phyloP scores from a whole-genome alignment of 1,140 invertebrate genomes.

The Zaprionus taronus region DNA sequence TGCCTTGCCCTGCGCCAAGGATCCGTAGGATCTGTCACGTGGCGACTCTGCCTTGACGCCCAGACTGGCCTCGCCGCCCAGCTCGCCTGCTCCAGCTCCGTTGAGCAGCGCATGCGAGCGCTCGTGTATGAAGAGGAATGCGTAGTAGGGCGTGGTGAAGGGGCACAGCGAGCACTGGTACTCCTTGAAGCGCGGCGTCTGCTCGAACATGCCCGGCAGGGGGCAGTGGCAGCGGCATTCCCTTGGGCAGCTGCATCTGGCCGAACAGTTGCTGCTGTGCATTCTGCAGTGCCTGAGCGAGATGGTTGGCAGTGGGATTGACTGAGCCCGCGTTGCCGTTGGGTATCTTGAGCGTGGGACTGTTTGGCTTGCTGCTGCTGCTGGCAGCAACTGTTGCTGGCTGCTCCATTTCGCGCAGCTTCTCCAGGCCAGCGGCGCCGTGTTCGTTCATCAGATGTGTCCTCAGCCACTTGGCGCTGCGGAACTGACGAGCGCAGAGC shows the following conservation, averaged over 20 bases:
- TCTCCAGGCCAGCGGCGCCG: constrained; percentile 89
- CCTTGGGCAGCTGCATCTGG: constrained; percentile 76
- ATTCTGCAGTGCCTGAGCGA: constrained; percentile 81
- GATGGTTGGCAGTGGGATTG: constrained; percentile 54
- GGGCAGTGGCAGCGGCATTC: constrained; percentile 55
- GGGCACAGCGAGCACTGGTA: constrained; percentile 95
- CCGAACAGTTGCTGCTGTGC: constrained; percentile 80
- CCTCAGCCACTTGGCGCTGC: constrained; percentile 95
- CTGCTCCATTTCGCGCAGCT: constrained; percentile 88
- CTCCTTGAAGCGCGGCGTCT: constrained; percentile 86
- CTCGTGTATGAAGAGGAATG: constrained; percentile 96
- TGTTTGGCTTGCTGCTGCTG: constrained; percentile 72
- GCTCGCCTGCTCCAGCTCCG: constrained; percentile 25
- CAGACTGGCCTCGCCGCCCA: constrained; percentile 46
- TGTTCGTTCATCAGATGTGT: constrained; percentile 95
- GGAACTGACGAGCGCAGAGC: constrained; percentile 94
- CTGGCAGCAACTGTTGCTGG: constrained; percentile 22
- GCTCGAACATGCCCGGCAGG: constrained; percentile 86
- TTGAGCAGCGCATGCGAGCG: constrained; percentile 88
- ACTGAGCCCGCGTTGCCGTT: constrained; percentile 84
- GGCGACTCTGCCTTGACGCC: constrained; percentile 34
- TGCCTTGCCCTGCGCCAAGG: constrained; percentile 33
- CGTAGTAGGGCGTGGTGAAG: constrained; percentile 94
- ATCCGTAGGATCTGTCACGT: constrained; percentile 19
- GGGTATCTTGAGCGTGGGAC: constrained; percentile 87